Evolutionary conservation across 2,797 vertebrate genomes (phyloP).

Genomic region (Notamacropus eugenii): DNA sequence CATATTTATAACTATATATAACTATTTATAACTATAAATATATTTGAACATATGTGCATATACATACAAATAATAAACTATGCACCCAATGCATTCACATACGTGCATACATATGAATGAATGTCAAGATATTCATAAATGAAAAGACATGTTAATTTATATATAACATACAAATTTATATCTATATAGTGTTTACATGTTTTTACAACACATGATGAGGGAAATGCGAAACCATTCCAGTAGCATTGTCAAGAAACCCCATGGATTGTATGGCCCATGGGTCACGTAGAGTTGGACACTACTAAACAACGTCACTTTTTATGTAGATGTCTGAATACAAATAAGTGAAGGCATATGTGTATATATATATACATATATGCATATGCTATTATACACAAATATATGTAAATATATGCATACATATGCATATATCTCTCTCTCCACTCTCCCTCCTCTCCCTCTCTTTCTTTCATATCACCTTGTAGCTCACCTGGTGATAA

Average conservation of each 20-base stretch:
- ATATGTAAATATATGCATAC: neutral
- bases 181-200: neutral
- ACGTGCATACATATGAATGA: neutral
- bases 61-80: neutral
- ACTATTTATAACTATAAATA: neutral
- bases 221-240: neutral
- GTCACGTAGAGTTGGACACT: neutral
- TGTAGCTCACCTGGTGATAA: neutral
- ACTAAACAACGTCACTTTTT: neutral
- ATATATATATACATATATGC: neutral
- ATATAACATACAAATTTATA: neutral
- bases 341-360: neutral
- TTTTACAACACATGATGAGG: neutral
- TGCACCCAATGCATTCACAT: neutral
- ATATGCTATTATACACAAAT: neutral
- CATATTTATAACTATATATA: neutral
- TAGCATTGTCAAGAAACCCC: neutral
- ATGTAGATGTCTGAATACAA: neutral
- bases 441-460: too few relatives aligned
- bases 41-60: neutral
- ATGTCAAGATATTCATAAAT: too few relatives aligned
- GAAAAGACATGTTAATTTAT: too few relatives aligned
- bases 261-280: too few relatives aligned
- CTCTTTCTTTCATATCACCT: neutral
- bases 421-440: too few relatives aligned